These are phyloP conservation scores for Stictonetta naevosa DNA, from an alignment of 2,113 vertebrate species.

Conservation along the genomic window DNA sequence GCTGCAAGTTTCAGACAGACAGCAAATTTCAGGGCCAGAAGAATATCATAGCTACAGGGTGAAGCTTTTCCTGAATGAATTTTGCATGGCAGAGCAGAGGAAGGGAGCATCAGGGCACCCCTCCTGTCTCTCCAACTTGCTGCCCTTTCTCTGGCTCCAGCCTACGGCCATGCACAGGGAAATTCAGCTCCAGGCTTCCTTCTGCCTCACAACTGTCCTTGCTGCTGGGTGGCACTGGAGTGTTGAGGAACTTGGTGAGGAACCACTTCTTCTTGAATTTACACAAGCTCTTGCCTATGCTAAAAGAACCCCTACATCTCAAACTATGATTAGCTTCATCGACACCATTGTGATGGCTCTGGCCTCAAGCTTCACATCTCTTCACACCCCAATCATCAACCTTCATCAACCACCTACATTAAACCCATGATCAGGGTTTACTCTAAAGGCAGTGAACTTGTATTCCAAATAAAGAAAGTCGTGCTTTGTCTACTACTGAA, in stretches of 20 bases:
- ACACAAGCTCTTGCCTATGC: background rate
- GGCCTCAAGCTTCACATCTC: background rate
- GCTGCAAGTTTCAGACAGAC: conserved; percentile 7
- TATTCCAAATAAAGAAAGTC: background rate
- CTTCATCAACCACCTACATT: background rate
- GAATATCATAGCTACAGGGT: background rate
- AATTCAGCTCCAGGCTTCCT: background rate
- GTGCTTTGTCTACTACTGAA: background rate
- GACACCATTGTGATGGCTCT: background rate
- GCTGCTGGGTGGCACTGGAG: background rate
- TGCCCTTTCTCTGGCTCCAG: background rate
- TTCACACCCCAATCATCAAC: background rate
- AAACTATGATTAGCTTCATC: background rate
- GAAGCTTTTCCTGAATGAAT: background rate
- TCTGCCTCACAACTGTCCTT: background rate
- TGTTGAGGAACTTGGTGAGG: background rate
- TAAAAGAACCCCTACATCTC: background rate
- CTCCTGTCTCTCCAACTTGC: background rate
- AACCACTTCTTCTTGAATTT: background rate
- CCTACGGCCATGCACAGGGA: background rate
- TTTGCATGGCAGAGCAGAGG: background rate
- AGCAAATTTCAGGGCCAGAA: conserved; percentile 1
- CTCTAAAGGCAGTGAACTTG: background rate
- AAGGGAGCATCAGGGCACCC: background rate
- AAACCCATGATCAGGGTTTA: background rate